phyloP scores from a whole-genome alignment of 1,140 invertebrate genomes.

The Drosophila pectinifera region DNA sequence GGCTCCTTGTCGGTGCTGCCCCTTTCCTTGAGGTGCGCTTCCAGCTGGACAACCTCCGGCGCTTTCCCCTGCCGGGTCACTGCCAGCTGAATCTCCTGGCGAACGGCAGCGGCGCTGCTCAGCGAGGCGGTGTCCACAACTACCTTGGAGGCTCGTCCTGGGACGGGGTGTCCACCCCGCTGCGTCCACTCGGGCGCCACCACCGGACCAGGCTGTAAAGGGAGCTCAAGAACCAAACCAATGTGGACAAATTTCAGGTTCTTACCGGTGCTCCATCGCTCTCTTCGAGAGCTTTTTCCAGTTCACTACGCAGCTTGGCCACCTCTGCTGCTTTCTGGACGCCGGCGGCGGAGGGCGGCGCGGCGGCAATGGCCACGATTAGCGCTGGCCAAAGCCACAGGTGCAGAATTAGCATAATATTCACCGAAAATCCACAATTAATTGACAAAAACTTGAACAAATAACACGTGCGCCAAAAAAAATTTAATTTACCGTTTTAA shows the following conservation, averaged over 20 bases:
- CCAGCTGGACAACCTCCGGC: constrained; percentile 38
- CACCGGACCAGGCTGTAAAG: constrained; percentile 51
- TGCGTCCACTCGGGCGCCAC: constrained; percentile 71
- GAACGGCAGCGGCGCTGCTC: constrained; percentile 39
- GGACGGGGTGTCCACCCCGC: neutral
- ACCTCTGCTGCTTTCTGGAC: constrained; percentile 55
- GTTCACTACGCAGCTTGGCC: constrained; percentile 62
- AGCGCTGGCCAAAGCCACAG: constrained; percentile 19
- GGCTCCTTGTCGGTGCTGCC: neutral
- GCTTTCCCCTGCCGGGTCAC: constrained; percentile 42
- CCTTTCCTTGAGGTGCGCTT: constrained; percentile 36
- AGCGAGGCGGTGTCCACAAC: constrained; percentile 44
- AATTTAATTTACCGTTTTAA: constrained; percentile 26
- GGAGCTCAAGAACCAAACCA: neutral
- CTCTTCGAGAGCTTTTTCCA: constrained; percentile 56
- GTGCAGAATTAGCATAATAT: constrained; percentile 10
- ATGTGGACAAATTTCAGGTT: neutral
- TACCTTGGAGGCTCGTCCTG: constrained; percentile 36
- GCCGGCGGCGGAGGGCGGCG: neutral
- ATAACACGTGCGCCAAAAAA: constrained; percentile 14
- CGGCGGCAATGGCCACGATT: constrained; percentile 1
- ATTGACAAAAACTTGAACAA: neutral
- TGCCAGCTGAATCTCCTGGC: constrained; percentile 63
- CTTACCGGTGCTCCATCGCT: constrained; percentile 29
- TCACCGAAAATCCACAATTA: neutral